Conservation (phyloP, 1,140 invertebrate genomes). For the Cepaea nemoralis region DNA sequence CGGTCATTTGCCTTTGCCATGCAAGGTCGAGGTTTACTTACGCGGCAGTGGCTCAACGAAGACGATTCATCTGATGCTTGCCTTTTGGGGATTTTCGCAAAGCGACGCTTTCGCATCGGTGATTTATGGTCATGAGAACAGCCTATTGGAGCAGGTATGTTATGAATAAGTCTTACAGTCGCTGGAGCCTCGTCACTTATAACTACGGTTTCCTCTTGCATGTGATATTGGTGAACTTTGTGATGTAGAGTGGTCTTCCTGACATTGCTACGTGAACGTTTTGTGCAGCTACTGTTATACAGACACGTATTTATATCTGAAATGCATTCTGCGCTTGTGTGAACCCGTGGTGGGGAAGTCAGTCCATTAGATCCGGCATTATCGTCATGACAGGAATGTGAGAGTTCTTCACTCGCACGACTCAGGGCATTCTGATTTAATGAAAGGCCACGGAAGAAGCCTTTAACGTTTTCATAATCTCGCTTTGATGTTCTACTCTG, state of each 20-base stretch:
- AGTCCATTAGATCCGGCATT: neutral
- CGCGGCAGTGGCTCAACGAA: neutral
- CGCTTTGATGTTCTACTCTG: neutral
- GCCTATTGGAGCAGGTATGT: neutral
- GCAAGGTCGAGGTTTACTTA: neutral
- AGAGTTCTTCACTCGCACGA: neutral
- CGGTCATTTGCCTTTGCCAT: neutral
- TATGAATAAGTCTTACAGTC: neutral
- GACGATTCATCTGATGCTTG: neutral
- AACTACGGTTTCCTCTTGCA: neutral
- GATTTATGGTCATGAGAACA: neutral
- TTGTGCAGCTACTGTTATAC: neutral
- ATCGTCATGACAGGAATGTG: neutral
- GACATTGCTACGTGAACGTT: neutral
- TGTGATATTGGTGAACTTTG: neutral
- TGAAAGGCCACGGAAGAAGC: neutral
- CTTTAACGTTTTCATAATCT: neutral
- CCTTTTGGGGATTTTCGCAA: neutral
- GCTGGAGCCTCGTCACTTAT: too few species aligned
- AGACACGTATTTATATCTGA: neutral
- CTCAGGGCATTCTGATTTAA: neutral
- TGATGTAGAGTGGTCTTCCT: neutral
- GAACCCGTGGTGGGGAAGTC: neutral
- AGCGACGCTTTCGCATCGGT: neutral
- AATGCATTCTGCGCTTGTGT: neutral